Base-by-base conservation (phyloP, 2,888 invertebrate species). In the Drosophila paramelanica region DNA sequence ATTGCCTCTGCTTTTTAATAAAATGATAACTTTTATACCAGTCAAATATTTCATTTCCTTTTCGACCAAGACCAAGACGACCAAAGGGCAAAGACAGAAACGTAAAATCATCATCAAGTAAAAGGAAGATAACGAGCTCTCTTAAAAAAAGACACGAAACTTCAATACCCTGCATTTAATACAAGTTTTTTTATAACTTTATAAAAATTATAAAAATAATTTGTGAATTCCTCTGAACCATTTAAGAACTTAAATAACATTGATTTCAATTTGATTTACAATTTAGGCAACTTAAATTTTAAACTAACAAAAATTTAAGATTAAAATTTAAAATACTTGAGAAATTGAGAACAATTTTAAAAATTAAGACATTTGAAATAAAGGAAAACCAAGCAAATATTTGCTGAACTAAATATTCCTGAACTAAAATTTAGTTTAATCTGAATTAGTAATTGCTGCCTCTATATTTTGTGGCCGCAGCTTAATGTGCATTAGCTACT, bases 1-100 rank as follows among this genome's bases (percentile, higher is more conserved):
- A 91, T 90, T 90, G 87, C 87, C 88, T 90, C 77, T 76, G 82
- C 81, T 88, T 89, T 89, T 86, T 89, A 90, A 91, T 90, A 89
- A 91, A 91, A 91, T 90, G 90, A 91, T 90, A 90, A 91, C 90
- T 91, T 90, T 89, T 82, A 81, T 84, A 80, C 87, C 90, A 90
- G 91, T 90, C 90, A 91, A 90, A 90, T 90, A 90, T 90, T 90
- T 90, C 90, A 90, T 91, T 90, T 90, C 88, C 89, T 90, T 82
- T 89, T 67, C 62, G 67, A 64, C 69, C 45, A 59, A 60, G 82
- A 62, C 81, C 52, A 55, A 55, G 55, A 55, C 36, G 45, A 46
- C 73, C 57, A 46, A 56, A 55, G 69, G 53, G 60, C 55, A 77
- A 62, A 69, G 61, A 46, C 66, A 73, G 72, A 79, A 85, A 85